phyloP scores from a whole-genome alignment of 2,797 vertebrate species.

The Sciurus vulgaris region DNA sequence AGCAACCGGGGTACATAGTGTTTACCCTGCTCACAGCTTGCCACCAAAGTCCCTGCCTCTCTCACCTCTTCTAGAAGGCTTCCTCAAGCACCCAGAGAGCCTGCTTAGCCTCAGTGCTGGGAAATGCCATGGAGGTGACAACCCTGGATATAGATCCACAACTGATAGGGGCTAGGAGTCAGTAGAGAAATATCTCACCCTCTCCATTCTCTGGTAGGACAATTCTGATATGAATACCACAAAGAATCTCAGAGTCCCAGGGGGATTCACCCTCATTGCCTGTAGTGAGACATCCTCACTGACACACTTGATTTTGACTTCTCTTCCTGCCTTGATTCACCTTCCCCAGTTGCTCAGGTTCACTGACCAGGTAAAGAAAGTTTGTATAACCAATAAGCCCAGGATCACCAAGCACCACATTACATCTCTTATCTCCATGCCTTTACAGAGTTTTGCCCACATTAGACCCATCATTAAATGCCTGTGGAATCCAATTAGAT shows the following conservation, averaged over 20 bases:
- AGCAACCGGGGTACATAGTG: not conserved
- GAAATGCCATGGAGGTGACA: not conserved
- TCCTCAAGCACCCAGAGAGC: not conserved
- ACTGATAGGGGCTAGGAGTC: not conserved
- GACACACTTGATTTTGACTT: not conserved
- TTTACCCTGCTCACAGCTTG: not conserved
- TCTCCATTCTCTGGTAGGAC: not conserved
- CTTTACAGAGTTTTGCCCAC: not conserved
- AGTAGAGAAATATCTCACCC: not conserved
- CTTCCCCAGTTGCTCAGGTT: not conserved
- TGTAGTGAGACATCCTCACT: not conserved
- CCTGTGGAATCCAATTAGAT: not conserved
- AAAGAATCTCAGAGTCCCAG: not conserved
- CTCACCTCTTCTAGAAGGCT: not conserved
- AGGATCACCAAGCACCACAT: not conserved
- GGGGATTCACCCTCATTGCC: not conserved
- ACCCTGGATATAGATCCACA: not conserved
- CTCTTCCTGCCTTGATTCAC: not conserved
- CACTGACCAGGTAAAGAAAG: not conserved
- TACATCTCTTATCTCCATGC: not conserved
- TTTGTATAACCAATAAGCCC: not conserved
- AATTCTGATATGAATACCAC: not conserved
- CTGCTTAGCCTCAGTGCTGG: not conserved
- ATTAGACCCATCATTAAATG: not conserved
- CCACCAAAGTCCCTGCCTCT: not conserved